Evolutionary conservation across 2,888 invertebrate species (phyloP).

Genomic region (Flexamia atlantica): DNA sequence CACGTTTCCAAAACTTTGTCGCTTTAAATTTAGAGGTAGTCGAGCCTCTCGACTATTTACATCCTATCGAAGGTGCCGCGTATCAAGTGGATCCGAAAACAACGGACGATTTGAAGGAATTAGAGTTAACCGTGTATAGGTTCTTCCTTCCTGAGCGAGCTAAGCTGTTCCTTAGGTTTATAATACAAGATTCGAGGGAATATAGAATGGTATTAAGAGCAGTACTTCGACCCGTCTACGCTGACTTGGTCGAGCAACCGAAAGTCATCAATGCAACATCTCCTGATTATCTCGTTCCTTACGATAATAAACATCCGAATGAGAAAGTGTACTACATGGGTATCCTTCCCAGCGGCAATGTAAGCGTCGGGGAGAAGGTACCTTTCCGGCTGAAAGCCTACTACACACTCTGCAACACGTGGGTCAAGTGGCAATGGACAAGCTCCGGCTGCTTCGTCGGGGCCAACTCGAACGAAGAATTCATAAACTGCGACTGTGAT

Average conservation of each 20-base stretch:
- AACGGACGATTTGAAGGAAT: not conserved
- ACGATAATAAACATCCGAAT: not conserved
- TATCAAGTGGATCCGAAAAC: not conserved
- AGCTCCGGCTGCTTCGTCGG: too few relatives aligned
- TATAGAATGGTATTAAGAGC: not conserved
- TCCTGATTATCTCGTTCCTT: not conserved
- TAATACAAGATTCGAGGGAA: not conserved
- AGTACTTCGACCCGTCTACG: not conserved
- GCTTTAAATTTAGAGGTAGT: not conserved
- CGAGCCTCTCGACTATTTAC: not conserved
- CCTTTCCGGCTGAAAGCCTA: not conserved
- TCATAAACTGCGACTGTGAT: not conserved
- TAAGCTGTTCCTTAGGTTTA: not conserved
- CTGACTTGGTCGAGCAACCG: not conserved
- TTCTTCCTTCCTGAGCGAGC: not conserved
- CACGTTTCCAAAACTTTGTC: not conserved
- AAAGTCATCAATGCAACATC: not conserved
- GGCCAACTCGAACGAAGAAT: not conserved
- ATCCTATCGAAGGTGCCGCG: not conserved
- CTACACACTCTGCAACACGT: not conserved
- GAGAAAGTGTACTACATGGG: conserved; percentile 5
- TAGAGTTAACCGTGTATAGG: not conserved
- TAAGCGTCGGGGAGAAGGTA: not conserved
- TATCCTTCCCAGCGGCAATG: not conserved
- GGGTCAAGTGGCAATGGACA: not conserved